Evolutionary conservation across 2,113 vertebrate species (phyloP).

Genomic region (Xiphophorus couchianus): DNA sequence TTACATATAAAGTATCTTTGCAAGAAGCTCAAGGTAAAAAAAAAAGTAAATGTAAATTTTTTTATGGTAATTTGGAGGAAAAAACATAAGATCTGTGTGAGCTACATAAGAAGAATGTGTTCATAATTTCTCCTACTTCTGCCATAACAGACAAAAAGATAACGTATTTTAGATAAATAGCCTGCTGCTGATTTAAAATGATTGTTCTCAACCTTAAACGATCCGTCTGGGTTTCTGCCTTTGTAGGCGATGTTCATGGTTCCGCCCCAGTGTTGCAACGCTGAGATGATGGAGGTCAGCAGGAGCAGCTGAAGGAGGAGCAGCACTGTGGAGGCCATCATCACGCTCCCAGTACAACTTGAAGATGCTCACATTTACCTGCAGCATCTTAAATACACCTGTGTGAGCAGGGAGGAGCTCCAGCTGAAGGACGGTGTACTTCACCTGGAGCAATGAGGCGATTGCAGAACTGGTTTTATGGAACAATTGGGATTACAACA

Average conservation of each 20-base stretch:
- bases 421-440: accelerated
- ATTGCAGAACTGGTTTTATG: slow-evolving; percentile 43
- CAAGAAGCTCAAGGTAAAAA: too few species aligned
- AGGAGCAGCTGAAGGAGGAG: slow-evolving; percentile 57
- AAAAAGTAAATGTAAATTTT: too few species aligned
- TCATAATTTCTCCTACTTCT: too few species aligned
- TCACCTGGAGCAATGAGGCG: slow-evolving; percentile 1
- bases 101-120: too few species aligned
- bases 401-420: accelerated
- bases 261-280: slow-evolving; percentile 42
- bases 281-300: slow-evolving; percentile 49
- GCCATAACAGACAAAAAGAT: neutral
- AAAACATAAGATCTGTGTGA: too few species aligned
- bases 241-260: slow-evolving; percentile 10
- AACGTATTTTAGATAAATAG: neutral
- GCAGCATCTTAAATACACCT: slow-evolving; percentile 36
- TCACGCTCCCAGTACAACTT: slow-evolving; percentile 18
- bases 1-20: too few species aligned
- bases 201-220: slow-evolving; percentile 24
- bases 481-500: neutral
- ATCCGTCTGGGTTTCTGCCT: slow-evolving; percentile 49
- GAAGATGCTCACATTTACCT: slow-evolving; percentile 5
- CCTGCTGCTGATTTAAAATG: neutral
- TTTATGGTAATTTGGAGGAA: too few species aligned
- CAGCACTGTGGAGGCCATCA: slow-evolving; percentile 50